Conservation (phyloP, 2,797 vertebrate genomes). For the Urophycis tenuis region DNA sequence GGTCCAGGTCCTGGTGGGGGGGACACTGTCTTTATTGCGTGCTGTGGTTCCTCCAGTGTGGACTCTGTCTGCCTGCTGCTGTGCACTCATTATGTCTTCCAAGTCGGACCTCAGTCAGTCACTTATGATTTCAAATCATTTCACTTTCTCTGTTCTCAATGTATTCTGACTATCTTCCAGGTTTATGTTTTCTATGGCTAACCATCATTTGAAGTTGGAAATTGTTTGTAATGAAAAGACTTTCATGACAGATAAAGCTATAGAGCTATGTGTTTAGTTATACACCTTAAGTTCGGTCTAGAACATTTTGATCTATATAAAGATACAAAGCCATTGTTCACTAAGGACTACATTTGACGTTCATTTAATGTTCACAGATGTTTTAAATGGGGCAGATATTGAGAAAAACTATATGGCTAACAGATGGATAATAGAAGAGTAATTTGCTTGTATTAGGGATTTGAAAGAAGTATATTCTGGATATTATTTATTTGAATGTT, state of each 20-base stretch:
- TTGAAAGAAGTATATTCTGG: slow-evolving; percentile 41
- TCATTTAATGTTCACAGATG: slow-evolving; percentile 16
- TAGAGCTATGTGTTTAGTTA: slow-evolving; percentile 1
- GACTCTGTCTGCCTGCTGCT: slow-evolving; percentile 37
- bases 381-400: slow-evolving; percentile 25
- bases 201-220: background rate
- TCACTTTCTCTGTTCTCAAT: background rate
- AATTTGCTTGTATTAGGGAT: slow-evolving; percentile 40
- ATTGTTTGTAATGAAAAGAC: background rate
- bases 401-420: slow-evolving; percentile 20
- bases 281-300: slow-evolving; percentile 18
- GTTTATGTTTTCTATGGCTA: background rate
- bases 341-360: slow-evolving; percentile 7
- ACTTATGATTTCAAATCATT: slow-evolving; percentile 27
- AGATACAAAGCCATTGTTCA: slow-evolving; percentile 21
- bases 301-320: slow-evolving; percentile 17
- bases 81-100: slow-evolving; percentile 53
- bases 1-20: background rate
- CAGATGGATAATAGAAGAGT: slow-evolving; percentile 28
- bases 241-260: background rate
- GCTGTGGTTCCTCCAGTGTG: slow-evolving; percentile 34
- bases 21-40: slow-evolving; percentile 29
- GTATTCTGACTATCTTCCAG: background rate
- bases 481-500: slow-evolving; percentile 64
- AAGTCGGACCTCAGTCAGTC: slow-evolving; percentile 37